Percentiles rank a stretch among this genome's conserved stretches.
These are phyloP conservation scores for Potamarius usumacintae DNA, from an alignment of 2,113 vertebrate species.

Conservation along the genomic window DNA sequence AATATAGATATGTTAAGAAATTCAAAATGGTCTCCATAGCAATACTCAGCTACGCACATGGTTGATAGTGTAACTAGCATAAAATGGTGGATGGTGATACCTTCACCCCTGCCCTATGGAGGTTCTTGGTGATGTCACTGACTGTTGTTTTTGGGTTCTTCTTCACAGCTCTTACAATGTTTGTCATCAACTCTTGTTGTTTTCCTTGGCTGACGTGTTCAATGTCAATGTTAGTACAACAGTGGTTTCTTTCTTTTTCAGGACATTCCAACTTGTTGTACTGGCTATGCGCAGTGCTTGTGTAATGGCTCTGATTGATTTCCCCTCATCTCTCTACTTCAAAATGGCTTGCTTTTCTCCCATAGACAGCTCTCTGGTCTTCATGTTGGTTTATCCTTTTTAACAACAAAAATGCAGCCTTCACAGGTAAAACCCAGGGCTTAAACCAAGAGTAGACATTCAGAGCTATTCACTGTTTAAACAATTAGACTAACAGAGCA, in stretches of 20 bases:
- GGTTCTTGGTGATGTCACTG: neutral
- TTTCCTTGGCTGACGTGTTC: neutral
- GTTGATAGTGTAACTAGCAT: neutral
- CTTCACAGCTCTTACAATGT: neutral
- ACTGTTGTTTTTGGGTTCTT: neutral
- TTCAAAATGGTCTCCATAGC: neutral
- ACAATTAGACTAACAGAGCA: neutral
- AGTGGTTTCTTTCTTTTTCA: neutral
- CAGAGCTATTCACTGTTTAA: neutral
- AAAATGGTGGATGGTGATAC: neutral
- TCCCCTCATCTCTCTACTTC: neutral
- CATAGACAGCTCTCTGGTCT: neutral
- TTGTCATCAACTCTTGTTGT: neutral
- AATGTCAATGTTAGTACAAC: neutral
- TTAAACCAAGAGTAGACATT: neutral
- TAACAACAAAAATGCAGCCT: neutral
- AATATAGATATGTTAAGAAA: neutral
- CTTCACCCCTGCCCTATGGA: neutral
- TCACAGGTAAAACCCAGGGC: neutral
- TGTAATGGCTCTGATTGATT: neutral
- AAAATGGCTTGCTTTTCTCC: neutral
- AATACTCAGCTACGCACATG: neutral
- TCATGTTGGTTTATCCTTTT: neutral
- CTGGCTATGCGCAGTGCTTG: neutral
- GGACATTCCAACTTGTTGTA: neutral